Evolutionary conservation across 2,113 vertebrate species (phyloP), one percentile per base, ranked within the genome.

Genomic region (Heteronetta atricapilla): DNA sequence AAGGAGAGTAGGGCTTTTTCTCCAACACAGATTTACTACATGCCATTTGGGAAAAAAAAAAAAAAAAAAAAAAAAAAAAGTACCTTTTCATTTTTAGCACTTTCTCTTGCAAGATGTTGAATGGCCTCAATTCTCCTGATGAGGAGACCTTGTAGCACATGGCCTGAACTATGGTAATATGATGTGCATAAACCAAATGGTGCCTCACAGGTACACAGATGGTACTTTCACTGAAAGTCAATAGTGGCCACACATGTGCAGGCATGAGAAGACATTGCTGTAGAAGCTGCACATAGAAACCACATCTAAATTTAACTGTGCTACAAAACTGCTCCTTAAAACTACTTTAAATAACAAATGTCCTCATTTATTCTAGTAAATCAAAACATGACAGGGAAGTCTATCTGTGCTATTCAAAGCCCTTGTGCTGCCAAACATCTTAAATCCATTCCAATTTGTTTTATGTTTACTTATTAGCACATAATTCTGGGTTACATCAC

Each of bases 401-500:
- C 69, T 44, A 76, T 91, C 21, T 81, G 40, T 56, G 18, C 46
- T 46, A 40, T 88, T 93, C 55, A 95, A 86, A 91, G 48, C 33
- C 25, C 29, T 89, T 1, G 1, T 66, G 38, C 79, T 90, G 56
- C 73, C 93, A 89, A 83, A 6, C 16, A 59, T 58, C 62, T 95
- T 92, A 88, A 89, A 91, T 86, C 19, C 58, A 69, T 77, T 88
- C 42, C 78, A 62, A 84, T 84, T 70, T 91, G 34, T 4, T 81
- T 93, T 93, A 74, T 11, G 4, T 74, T 56, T 87, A 58, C 68
- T 90, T 93, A 90, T 66, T 91, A 91, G 59, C 82, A 91, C 79
- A 64, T 85, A 84, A 29, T 86, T 89, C 63, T 86, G 44, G 10
- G 48, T 82, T 93, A 34, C 42, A 80, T 48, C 29, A 62, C 58